phyloP scores from a whole-genome alignment of 2,113 vertebrate species.

The Bostrychus sinensis region DNA sequence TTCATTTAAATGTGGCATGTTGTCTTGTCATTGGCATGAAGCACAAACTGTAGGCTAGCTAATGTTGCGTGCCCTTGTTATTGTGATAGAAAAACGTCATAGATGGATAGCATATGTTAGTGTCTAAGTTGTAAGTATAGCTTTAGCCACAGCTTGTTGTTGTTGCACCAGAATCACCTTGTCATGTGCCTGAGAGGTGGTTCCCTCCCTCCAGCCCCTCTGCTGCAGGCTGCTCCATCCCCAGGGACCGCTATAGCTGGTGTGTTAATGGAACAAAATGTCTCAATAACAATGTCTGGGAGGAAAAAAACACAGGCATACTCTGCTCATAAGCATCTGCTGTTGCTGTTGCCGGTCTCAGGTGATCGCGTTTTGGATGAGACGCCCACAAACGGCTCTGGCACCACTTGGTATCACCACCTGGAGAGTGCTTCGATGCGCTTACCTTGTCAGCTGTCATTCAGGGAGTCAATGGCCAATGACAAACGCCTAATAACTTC shows the following conservation, averaged over 20 bases:
- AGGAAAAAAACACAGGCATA: slow-evolving; percentile 55
- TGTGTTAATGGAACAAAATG: slow-evolving; percentile 70
- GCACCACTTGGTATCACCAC: slow-evolving; percentile 61
- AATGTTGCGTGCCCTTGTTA: slow-evolving; percentile 67
- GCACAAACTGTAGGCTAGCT: slow-evolving; percentile 17
- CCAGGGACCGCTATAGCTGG: slow-evolving; percentile 40
- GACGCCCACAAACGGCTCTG: slow-evolving; percentile 59
- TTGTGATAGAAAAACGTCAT: slow-evolving; percentile 48
- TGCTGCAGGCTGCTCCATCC: slow-evolving; percentile 55
- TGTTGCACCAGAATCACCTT: slow-evolving; percentile 47
- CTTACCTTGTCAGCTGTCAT: slow-evolving; percentile 60
- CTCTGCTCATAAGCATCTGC: slow-evolving; percentile 55
- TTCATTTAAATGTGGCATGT: background rate
- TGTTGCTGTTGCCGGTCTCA: slow-evolving; percentile 59
- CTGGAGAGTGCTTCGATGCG: slow-evolving; percentile 61
- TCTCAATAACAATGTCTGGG: slow-evolving; percentile 68
- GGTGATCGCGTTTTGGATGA: slow-evolving; percentile 66
- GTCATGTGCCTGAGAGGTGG: slow-evolving; percentile 50
- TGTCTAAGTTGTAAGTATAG: slow-evolving; percentile 52
- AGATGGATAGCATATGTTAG: slow-evolving; percentile 38
- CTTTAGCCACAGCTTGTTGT: slow-evolving; percentile 49
- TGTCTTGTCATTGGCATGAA: background rate
- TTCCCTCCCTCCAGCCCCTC: slow-evolving; percentile 42
- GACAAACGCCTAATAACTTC: background rate
- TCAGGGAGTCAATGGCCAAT: slow-evolving; percentile 29